Base-by-base conservation (phyloP, 2,797 vertebrate genomes). In the Uromys caudimaculatus region DNA sequence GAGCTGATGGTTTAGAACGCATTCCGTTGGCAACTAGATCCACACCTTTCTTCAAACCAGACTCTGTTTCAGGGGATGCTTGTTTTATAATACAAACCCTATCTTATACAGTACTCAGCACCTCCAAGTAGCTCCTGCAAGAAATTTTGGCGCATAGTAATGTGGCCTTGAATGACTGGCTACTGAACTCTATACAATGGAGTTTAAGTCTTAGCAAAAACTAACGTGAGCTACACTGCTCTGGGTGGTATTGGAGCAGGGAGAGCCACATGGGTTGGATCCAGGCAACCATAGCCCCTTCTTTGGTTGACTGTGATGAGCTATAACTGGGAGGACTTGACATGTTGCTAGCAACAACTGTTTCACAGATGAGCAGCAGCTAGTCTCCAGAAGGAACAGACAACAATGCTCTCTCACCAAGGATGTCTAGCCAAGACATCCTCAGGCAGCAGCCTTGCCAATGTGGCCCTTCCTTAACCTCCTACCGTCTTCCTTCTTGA, bases 361-460 rank as follows among this genome's bases (percentile, higher is more conserved):
- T 75, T n/a, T 76, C 67, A 73, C 86, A 84, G 76, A 91, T 56
- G 77, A 93, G 64, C 9, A 86, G n/a, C 52, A 88, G 27, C 44
- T 82, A 93, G 71, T 41, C 85, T 93, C 85, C 67, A 52, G 41
- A 41, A 83, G n/a, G 27, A 44, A 77, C 19, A 88, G 23, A 75
- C 41, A 38, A 73, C 71, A 58, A 64, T 32, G 23, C 44, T 92
- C 69, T 32, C 24, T 17, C 7, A 21, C 67, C 67, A 38, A 38
- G 35, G n/a, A 10, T 21, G n/a, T 38, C n/a, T 6, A 54, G 89
- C 19, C 56, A 85, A 50, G 62, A n/a, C 54, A 35, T 64, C 21
- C 13, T 79, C 16, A 84, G 58, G 60, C 29, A 92, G 69, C 32
- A 23, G 44, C 3, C 32, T 29, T 8, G 12, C 21, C 23, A 47